Percentiles rank a stretch among this genome's conserved stretches.
Conservation (phyloP, 2,888 invertebrate genomes). For the Exocentrus adspersus region DNA sequence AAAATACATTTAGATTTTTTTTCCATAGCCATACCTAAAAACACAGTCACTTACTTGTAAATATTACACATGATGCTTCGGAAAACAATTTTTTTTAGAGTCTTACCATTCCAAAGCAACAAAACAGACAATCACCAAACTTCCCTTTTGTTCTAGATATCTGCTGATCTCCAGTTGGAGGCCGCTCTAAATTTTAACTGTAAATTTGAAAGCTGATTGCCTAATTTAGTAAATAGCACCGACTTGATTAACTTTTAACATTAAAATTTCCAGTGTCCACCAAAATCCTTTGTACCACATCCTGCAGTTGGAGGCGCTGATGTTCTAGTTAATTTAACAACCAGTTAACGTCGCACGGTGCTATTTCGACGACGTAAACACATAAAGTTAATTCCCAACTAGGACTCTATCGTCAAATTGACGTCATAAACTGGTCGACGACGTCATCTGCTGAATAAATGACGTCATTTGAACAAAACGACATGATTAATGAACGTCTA, state of each 20-base stretch:
- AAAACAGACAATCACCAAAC: background rate
- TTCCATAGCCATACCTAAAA: too few relatives aligned
- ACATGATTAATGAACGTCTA: too few relatives aligned
- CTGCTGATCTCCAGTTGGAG: background rate
- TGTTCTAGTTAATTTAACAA: slow-evolving; percentile 53
- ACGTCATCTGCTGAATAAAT: too few relatives aligned
- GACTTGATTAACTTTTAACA: slow-evolving; percentile 11
- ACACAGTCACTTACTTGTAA: too few relatives aligned
- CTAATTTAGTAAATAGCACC: slow-evolving; percentile 14
- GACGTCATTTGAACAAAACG: too few relatives aligned
- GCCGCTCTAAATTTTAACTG: background rate
- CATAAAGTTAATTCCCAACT: slow-evolving; percentile 55
- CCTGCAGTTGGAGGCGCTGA: slow-evolving; percentile 23
- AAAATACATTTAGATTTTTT: too few relatives aligned
- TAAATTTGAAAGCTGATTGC: slow-evolving; percentile 13
- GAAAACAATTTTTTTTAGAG: too few relatives aligned
- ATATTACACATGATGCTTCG: too few relatives aligned
- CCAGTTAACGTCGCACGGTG: slow-evolving; percentile 52
- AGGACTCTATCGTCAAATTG: too few relatives aligned
- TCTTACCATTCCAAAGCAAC: too few relatives aligned
- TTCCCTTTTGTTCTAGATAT: background rate
- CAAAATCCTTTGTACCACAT: slow-evolving; percentile 26
- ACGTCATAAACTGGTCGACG: too few relatives aligned
- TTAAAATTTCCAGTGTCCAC: slow-evolving; percentile 13
- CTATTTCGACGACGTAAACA: slow-evolving; percentile 57